Evolutionary conservation across 2,797 vertebrate genomes (phyloP), one percentile per base, ranked within the genome.

Genomic region (Sebastes baramenuke): DNA sequence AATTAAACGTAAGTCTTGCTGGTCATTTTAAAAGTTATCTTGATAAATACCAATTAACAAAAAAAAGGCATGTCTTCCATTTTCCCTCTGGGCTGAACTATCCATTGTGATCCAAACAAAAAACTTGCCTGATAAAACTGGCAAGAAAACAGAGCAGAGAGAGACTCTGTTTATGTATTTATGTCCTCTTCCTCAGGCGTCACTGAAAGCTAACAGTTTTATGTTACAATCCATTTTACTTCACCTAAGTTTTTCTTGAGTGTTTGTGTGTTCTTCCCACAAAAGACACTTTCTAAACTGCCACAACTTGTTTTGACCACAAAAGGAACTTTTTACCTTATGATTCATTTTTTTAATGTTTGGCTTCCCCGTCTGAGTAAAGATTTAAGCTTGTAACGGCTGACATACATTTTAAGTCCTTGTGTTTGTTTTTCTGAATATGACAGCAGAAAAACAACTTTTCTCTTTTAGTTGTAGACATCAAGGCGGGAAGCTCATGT

Each of bases 361-460:
- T 79, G 6, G 42, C 14, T 76, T 66, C 38, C 18, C n/a, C 56
- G 38, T 55, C 46, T 75, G 56, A 75, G 65, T 71, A 30, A 75
- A 30, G 27, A 78, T 82, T 85, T 67, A 73, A 66, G 73, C 52
- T 34, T 61, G 20, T 69, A 72, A 70, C 4, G 18, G 69, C 32
- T 81, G 80, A 71, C 64, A 52, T 27, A 59, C 60, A 70, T 73
- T 75, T 80, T 30, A 83, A 83, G 34, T 38, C 65, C 22, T n/a
- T 60, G 54, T 71, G 67, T 84, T 77, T 20, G 70, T 87, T 70
- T 87, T 71, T 72, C 34, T 74, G 64, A 72, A 69, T 56, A 38
- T 77, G 80, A 81, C 77, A 85, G 72, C 18, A 72, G 25, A 66
- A 88, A 85, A 84, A 70, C 58, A 87, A 80, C 32, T 75, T 75